Conservation (phyloP, 2,797 vertebrate species). For the Odontamblyopus lacepedii region DNA sequence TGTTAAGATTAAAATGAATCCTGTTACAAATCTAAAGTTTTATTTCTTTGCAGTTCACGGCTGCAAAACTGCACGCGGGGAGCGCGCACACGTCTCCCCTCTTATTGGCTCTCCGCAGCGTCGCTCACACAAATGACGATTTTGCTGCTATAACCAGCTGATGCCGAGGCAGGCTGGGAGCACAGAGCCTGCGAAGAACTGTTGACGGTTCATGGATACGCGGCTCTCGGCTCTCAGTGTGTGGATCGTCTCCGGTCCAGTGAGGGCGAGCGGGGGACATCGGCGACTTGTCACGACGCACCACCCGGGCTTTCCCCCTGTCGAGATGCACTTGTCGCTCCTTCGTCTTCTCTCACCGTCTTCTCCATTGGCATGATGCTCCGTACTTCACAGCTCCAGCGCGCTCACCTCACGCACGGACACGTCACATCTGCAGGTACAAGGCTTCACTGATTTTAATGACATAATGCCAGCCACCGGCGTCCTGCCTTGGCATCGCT, state of each 20-base stretch:
- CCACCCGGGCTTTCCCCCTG: constrained; percentile 35
- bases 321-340: constrained; percentile 56
- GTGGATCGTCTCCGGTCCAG: constrained; percentile 47
- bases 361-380: constrained; percentile 58
- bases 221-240: constrained; percentile 37
- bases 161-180: constrained; percentile 59
- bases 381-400: constrained; percentile 40
- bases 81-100: constrained; percentile 50
- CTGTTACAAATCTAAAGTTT: constrained; percentile 43
- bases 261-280: constrained; percentile 56
- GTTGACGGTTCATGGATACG: constrained; percentile 56
- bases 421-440: constrained; percentile 62
- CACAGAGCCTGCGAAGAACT: constrained; percentile 58
- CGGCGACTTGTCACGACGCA: constrained; percentile 63
- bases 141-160: constrained; percentile 68
- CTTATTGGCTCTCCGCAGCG: constrained; percentile 63
- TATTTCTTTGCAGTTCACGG: constrained; percentile 30
- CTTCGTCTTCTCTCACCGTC: constrained; percentile 56
- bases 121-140: constrained; percentile 63
- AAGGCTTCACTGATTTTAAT: neutral
- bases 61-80: constrained; percentile 38
- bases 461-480: neutral
- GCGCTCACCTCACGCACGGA: constrained; percentile 43
- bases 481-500: neutral
- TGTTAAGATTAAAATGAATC: neutral